Base-by-base conservation (phyloP, 2,888 invertebrate genomes). In the Plemyria rubiginata region DNA sequence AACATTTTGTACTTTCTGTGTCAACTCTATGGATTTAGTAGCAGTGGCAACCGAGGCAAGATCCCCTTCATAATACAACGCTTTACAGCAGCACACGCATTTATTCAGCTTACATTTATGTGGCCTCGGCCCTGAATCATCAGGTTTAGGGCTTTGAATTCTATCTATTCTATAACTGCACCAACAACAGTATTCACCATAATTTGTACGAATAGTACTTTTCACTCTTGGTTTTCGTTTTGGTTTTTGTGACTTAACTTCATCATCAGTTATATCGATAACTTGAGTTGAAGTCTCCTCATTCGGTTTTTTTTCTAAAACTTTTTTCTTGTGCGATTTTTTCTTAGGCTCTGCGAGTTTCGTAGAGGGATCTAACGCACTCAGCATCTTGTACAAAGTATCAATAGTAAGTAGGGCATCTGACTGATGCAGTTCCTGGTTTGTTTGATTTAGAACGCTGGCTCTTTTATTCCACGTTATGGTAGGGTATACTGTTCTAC, bases 361-460 rank as follows among this genome's bases (percentile, higher is more conserved):
- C 4, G 36, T 9, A 11, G 16, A 32, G 29, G 62, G 45, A 49
- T 69, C 69, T 60, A 71, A 55, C 6, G 67, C 66, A 46, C 58
- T 63, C 22, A 91, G 68, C 81, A 91, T 87, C 82, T 87, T 90
- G 54, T 84, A 80, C 2, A 91, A 76, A 8, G 90, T 84, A 62
- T 90, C 90, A 48, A 75, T 50, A 8, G 84, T 83, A 50, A 84
- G 61, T 0, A 83, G 72, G 4, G 74, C 67, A 3, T 80, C 79
- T 3, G 49, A n/a, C 15, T 63, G 52, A 29, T 28, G 48, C 38
- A 50, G 45, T 13, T 59, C 59, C 29, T 43, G 48, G 13, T 46
- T 52, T 22, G 11, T 8, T 36, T 13, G 22, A 9, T 55, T 60
- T 28, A 2, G 9, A 29, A 9, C 12, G 0, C 9, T 12, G 5